phyloP scores from a whole-genome alignment of 2,113 vertebrate genomes.

The Columba livia region DNA sequence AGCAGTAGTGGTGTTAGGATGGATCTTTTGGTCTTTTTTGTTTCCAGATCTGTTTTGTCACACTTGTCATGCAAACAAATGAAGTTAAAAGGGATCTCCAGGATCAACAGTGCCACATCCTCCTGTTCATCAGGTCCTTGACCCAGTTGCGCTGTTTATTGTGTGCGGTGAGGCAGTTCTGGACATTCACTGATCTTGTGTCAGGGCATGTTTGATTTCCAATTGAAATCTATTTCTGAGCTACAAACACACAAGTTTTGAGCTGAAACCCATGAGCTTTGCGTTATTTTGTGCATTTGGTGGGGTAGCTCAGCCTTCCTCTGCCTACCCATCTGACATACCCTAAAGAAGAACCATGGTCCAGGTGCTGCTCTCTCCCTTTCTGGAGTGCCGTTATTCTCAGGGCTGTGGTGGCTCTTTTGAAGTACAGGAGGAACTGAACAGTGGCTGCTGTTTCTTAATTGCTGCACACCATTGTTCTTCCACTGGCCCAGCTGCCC shows the following conservation, averaged over 20 bases:
- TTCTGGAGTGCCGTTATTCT: not conserved
- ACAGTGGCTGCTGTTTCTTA: not conserved
- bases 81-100: not conserved
- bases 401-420: not conserved
- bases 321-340: not conserved
- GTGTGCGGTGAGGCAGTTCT: accelerated
- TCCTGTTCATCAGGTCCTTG: not conserved
- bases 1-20: not conserved
- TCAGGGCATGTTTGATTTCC: not conserved
- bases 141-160: not conserved
- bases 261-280: not conserved
- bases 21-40: not conserved
- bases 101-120: not conserved
- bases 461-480: accelerated
- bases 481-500: not conserved
- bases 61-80: not conserved
- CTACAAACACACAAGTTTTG: not conserved
- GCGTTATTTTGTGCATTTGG: not conserved
- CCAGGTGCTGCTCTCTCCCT: not conserved
- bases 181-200: not conserved
- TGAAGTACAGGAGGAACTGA: not conserved
- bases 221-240: not conserved
- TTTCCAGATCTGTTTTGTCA: not conserved
- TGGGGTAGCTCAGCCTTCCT: not conserved
- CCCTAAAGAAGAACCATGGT: not conserved